Evolutionary conservation across 2,113 vertebrate genomes (phyloP), one percentile per base, ranked within the genome.

Genomic region (Lipophrys pholis): DNA sequence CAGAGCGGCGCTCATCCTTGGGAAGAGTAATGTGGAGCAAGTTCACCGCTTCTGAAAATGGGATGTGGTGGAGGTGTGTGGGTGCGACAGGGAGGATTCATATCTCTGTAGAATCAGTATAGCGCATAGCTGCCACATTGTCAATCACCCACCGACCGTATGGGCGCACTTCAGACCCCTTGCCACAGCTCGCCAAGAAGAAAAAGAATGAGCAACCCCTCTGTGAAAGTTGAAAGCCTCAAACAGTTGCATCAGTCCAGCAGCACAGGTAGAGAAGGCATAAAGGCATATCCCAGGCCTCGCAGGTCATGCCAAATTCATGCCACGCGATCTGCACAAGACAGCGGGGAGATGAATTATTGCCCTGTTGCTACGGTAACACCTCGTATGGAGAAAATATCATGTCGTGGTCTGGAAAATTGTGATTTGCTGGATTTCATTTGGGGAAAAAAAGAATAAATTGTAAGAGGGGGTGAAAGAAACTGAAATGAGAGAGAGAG

Each of bases 341-440:
- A 88, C 87, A 91, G 78, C 78, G 39, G 73, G 77, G 70, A 76
- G 75, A 81, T 78, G 85, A 88, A 84, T 83, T 89, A 88, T 84
- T 75, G 73, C 83, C 56, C 79, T 57, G 91, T 92, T 91, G 90
- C 90, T 79, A 92, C 78, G 86, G 90, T 79, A 91, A 92, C 91
- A 63, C 83, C 66, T 69, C 48, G 52, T 59, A 89, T 73, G 86
- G 82, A 78, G 85, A 82, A 86, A 87, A 86, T 67, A 75, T 72
- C 79, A 77, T 62, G 79, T 64, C 6, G 51, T 8, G 68, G 72
- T 67, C 76, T 75, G 80, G 82, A 82, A 86, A 87, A 86, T 80
- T 67, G 56, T 73, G 80, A 87, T 89, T 86, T 88, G 77, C 68
- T 62, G 74, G 84, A 88, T 89, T 90, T 89, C 55, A 87, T 87